A percentile compares a stretch with the other conserved stretches of the same genome.
Evolutionary conservation across 2,797 vertebrate species (phyloP).

Genomic region (Esox masquinongy): DNA sequence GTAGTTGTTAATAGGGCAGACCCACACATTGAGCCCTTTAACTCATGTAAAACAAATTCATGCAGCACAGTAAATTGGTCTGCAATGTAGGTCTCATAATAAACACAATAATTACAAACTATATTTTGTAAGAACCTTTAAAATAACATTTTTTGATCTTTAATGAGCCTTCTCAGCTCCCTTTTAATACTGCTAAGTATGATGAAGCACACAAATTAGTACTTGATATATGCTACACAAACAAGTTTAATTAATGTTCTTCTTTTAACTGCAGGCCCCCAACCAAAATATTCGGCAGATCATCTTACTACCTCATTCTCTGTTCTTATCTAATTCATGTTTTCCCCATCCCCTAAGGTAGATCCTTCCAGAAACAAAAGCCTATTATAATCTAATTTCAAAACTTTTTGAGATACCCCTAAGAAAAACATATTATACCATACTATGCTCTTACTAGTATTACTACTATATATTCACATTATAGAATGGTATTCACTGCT

Average conservation of each 20-base stretch:
- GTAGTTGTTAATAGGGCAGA: not conserved
- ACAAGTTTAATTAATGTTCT: constrained; percentile 24
- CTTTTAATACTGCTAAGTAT: constrained; percentile 12
- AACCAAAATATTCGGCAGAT: constrained; percentile 1
- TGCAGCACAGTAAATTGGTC: constrained; percentile 29
- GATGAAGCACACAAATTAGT: constrained; percentile 17
- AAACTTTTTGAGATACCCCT: too few species aligned
- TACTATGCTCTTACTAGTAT: too few species aligned
- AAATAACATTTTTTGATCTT: constrained; percentile 31
- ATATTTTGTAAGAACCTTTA: constrained; percentile 31
- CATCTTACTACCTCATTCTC: not conserved
- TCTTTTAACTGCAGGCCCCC: constrained; percentile 18
- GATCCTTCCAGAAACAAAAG: not conserved
- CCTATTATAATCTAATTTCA: constrained; percentile 5
- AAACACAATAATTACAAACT: constrained; percentile 43
- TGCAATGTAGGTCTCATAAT: constrained; percentile 26
- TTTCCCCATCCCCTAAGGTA: not conserved
- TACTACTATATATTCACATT: too few species aligned
- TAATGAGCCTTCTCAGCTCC: constrained; percentile 27
- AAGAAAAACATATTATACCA: too few species aligned
- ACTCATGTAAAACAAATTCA: constrained; percentile 41
- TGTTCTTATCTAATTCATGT: not conserved
- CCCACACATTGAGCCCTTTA: constrained; percentile 8
- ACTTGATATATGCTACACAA: constrained; percentile 23
- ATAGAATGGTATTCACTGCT: too few species aligned